Conservation (phyloP, 2,113 vertebrate species). For the Sorex fumeus region DNA sequence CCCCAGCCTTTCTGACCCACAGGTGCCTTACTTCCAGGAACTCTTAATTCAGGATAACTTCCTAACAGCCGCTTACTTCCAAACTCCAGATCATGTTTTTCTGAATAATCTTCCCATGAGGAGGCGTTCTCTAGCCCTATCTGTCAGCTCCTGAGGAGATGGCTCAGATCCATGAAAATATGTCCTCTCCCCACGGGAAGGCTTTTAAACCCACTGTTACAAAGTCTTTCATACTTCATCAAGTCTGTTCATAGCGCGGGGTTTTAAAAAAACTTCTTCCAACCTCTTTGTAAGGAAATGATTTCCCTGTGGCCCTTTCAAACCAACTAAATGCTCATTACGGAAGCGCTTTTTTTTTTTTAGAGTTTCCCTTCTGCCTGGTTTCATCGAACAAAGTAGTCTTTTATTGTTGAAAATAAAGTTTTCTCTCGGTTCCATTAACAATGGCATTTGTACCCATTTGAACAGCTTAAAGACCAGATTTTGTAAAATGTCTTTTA, state of each 20-base stretch:
- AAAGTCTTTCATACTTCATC: no score
- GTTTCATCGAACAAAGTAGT: constrained; percentile 63
- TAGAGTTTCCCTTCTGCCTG: constrained; percentile 53
- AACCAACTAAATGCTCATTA: constrained; percentile 56
- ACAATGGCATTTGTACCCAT: constrained; percentile 10
- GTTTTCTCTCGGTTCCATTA: constrained; percentile 49
- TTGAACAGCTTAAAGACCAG: constrained; percentile 35
- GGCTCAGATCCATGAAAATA: neutral
- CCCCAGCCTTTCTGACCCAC: constrained; percentile 33
- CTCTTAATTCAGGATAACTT: neutral
- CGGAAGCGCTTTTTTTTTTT: constrained; percentile 69
- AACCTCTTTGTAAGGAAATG: neutral
- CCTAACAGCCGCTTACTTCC: neutral
- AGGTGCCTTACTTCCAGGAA: constrained; percentile 67
- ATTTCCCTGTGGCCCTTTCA: constrained; percentile 40
- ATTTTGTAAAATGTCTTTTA: constrained; percentile 34
- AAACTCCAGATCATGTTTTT: constrained; percentile 43
- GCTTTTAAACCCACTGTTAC: neutral
- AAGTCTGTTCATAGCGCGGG: constrained; percentile 24
- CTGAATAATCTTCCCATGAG: neutral
- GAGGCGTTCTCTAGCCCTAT: neutral
- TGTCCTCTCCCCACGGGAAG: neutral
- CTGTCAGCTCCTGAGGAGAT: neutral
- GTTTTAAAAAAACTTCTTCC: neutral
- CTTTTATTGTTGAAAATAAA: constrained; percentile 63